Base-by-base conservation (phyloP, 2,888 invertebrate genomes). In the Mayetiola destructor region DNA sequence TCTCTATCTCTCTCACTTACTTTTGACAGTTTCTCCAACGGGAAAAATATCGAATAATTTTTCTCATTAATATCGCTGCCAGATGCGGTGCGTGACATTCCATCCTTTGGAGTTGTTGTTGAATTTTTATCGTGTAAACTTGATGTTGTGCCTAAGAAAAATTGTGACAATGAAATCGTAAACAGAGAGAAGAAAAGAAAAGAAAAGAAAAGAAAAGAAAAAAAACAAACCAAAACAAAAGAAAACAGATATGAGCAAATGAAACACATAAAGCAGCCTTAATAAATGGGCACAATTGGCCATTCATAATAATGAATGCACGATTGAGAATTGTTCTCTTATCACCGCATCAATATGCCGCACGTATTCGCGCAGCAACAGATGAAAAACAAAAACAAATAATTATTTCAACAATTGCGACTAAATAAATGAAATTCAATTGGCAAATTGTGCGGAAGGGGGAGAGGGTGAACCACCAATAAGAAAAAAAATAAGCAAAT, bases 1-100 rank as follows among this genome's bases (percentile, higher is more conserved):
- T 32, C 10, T 39, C 8, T 5, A 16, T 27, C 10, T 10, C 14
- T 30, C 14, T 14, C 16, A 40, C 67, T 69, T 69, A 84, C 84
- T 78, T 87, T 85, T 60, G 82, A 80, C 55, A 88, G 75, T 71
- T 82, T 85, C 67, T 87, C 87, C 56, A 87, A 76, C 14, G 88
- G 85, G 62, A 84, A 75, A 68, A 87, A 76, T 57, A 82, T 81
- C 42, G 75, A 76, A 29, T 78, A 76, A 59, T 76, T 75, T 64
- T 76, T 78, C 63, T 81, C 81, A 64, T 78, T 81, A 56, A 81
- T 76, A 66, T 84, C 85, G 18, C 78, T 78, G 12, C 80, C 81
- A 27, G 85, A 83, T 29, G 80, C 78, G 54, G 81, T 80, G 59
- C 80, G 75, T 23, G 80, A 79, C 62, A 79, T 72, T 32, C 76